Percentiles rank a stretch among this genome's conserved stretches.
phyloP scores from a whole-genome alignment of 35 echinoderm and acorn worm species.

The Amphiura filiformis region DNA sequence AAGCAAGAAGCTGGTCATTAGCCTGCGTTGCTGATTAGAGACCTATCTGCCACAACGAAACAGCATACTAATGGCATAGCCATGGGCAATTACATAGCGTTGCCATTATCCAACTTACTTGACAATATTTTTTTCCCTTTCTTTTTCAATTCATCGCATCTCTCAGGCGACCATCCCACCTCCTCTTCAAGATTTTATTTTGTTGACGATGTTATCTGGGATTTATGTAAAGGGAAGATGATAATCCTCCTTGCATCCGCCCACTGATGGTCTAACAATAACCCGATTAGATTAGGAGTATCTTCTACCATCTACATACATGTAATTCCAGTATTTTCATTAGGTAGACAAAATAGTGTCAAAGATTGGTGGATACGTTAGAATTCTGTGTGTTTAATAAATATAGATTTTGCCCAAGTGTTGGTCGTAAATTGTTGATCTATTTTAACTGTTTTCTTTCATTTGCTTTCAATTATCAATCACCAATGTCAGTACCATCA shows the following conservation, averaged over 20 bases:
- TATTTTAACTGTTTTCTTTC: too few relatives aligned
- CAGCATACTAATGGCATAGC: slow-evolving; percentile 7
- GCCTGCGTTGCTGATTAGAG: neutral
- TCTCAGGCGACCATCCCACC: neutral
- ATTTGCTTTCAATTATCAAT: too few relatives aligned
- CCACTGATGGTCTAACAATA: neutral
- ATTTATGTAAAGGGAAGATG: neutral
- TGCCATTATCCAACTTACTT: neutral
- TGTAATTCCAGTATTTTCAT: slow-evolving; percentile 6
- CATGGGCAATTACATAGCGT: neutral
- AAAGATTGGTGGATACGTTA: neutral
- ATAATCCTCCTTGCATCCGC: neutral
- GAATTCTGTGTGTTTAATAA: too few relatives aligned
- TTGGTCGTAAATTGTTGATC: too few relatives aligned
- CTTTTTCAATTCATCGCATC: neutral
- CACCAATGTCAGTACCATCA: too few relatives aligned
- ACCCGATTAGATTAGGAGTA: neutral
- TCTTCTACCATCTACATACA: neutral
- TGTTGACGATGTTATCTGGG: neutral
- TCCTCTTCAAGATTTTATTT: neutral
- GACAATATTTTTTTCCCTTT: neutral
- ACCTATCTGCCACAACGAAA: neutral
- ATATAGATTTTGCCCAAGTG: too few relatives aligned
- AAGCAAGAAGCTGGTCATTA: neutral
- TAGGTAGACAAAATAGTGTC: slow-evolving; percentile 4